Evolutionary conservation across 1,140 invertebrate species (phyloP).

Genomic region (Drepana arcuata): DNA sequence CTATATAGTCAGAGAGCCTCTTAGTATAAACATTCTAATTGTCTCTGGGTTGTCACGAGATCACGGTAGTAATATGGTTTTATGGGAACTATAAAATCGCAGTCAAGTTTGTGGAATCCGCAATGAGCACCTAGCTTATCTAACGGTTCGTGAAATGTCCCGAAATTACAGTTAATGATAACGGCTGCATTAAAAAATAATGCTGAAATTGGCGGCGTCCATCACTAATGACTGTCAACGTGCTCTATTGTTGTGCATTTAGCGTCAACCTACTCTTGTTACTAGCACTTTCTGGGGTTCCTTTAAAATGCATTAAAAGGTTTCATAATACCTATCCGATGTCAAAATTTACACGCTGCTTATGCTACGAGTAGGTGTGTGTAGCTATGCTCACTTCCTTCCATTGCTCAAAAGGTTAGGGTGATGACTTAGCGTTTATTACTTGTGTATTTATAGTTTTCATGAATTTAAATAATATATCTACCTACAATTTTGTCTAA

Average conservation of each 20-base stretch:
- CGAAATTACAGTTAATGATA: slow-evolving; percentile 55
- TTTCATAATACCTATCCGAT: neutral
- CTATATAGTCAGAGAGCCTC: too few species aligned
- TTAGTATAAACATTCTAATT: too few species aligned
- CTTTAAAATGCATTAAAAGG: neutral
- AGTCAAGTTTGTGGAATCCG: slow-evolving; percentile 10
- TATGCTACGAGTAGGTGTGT: too few species aligned
- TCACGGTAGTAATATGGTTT: neutral
- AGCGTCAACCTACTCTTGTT: slow-evolving; percentile 10
- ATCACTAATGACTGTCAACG: slow-evolving; percentile 32
- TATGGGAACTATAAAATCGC: slow-evolving; percentile 8
- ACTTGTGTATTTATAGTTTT: neutral
- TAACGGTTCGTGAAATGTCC: slow-evolving; percentile 54
- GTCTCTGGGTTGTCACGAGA: too few species aligned
- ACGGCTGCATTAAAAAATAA: slow-evolving; percentile 32
- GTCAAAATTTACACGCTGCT: neutral
- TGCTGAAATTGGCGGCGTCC: slow-evolving; percentile 38
- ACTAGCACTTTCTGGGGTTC: neutral
- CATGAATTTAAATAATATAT: neutral
- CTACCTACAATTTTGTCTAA: neutral
- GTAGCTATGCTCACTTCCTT: too few species aligned
- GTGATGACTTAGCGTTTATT: slow-evolving; percentile 1
- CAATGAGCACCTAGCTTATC: slow-evolving; percentile 7
- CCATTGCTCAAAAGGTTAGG: too few species aligned
- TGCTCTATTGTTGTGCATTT: slow-evolving; percentile 47